These are phyloP conservation scores for Aurelia sp. DNA, from an alignment of 30 jellyfish, hydroid and myxozoan genomes.

Conservation along the genomic window DNA sequence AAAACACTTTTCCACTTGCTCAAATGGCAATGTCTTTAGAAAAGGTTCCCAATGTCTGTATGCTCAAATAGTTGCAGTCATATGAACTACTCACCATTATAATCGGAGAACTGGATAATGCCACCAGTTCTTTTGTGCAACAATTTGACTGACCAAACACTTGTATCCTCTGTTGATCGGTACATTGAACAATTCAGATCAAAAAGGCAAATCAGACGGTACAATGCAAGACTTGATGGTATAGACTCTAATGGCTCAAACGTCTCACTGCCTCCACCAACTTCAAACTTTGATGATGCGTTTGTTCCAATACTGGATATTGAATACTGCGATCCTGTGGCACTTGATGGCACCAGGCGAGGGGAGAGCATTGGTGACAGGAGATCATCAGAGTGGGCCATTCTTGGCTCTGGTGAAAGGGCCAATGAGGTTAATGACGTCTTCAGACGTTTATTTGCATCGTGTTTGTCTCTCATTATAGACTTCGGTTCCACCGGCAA, in stretches of 20 bases:
- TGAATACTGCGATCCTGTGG: slow-evolving; percentile 27
- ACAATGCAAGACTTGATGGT: slow-evolving; percentile 94
- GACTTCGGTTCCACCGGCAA: background rate
- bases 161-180: slow-evolving; percentile 73
- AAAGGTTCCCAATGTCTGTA: too few relatives aligned
- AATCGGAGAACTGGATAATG: slow-evolving; percentile 75
- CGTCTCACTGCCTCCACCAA: background rate
- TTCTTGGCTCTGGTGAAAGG: slow-evolving; percentile 16
- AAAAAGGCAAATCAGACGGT: slow-evolving; percentile 90
- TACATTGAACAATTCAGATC: slow-evolving; percentile 95
- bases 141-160: slow-evolving; percentile 94
- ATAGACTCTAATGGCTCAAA: slow-evolving; percentile 74
- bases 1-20: too few relatives aligned
- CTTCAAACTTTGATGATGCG: slow-evolving; percentile 26
- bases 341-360: background rate
- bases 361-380: slow-evolving; percentile 19
- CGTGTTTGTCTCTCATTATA: background rate
- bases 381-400: background rate
- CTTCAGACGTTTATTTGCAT: slow-evolving; percentile 6
- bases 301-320: slow-evolving; percentile 22
- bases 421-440: slow-evolving; percentile 7
- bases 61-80: too few relatives aligned
- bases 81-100: slow-evolving; percentile 67
- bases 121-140: slow-evolving; percentile 97
- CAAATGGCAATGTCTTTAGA: too few relatives aligned